Percentiles rank a stretch among this genome's conserved stretches.
phyloP scores from a whole-genome alignment of 2,888 invertebrate species.

The Caenorhabditis sulstoni region DNA sequence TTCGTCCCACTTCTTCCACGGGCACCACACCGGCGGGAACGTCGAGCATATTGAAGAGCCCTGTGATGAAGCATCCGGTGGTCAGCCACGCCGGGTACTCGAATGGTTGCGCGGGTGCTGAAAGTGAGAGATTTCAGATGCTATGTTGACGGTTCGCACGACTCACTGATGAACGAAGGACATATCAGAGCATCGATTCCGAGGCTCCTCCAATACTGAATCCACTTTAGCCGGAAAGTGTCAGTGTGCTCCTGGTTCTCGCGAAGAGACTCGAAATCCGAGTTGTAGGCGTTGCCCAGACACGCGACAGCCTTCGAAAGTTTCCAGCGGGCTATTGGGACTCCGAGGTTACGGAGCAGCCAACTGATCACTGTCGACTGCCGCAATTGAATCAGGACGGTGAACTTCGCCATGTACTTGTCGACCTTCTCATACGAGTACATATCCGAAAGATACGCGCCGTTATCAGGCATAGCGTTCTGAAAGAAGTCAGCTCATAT shows the following conservation, averaged over 20 bases:
- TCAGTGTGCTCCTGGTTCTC: conserved; percentile 74
- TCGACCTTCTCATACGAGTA: conserved; percentile 74
- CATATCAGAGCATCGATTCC: conserved; percentile 81
- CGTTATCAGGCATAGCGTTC: conserved; percentile 74
- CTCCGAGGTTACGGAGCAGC: not conserved
- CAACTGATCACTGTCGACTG: not conserved
- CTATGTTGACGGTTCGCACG: not conserved
- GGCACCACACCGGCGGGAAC: conserved; percentile 81
- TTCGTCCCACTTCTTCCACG: conserved; percentile 74
- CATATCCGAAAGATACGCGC: conserved; percentile 66
- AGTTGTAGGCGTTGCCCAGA: conserved; percentile 63
- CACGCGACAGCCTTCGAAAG: conserved; percentile 44
- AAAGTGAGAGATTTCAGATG: not conserved
- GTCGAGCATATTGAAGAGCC: conserved; percentile 81
- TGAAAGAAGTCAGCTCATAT: conserved; percentile 24
- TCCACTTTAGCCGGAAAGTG: conserved; percentile 70
- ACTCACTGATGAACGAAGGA: conserved; percentile 78
- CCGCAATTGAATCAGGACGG: conserved; percentile 57
- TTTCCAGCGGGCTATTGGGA: conserved; percentile 22
- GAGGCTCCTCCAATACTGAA: conserved; percentile 64
- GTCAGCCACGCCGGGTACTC: conserved; percentile 69
- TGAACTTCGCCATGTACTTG: conserved; percentile 71
- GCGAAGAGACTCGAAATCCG: conserved; percentile 66
- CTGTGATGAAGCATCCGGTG: conserved; percentile 75
- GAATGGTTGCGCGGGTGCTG: not conserved